Evolutionary conservation across 2,888 invertebrate genomes (phyloP).

Genomic region (Amblyteles armatorius): DNA sequence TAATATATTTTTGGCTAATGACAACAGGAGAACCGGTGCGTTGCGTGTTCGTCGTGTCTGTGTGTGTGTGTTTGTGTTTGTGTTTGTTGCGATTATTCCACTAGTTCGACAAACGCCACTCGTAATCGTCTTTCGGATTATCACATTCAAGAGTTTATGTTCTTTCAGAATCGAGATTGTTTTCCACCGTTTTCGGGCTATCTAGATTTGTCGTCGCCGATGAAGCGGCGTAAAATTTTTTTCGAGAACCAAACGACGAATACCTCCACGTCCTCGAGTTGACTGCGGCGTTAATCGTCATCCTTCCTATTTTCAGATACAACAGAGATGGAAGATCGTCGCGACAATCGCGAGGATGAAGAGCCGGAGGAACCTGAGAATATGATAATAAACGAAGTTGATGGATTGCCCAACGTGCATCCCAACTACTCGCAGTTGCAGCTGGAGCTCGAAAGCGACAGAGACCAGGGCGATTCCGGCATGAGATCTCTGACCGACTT

Average conservation of each 20-base stretch:
- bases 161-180: background rate
- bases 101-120: background rate
- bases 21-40: conserved; percentile 10
- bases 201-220: background rate
- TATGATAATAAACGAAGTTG: conserved; percentile 94
- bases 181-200: background rate
- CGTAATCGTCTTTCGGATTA: background rate
- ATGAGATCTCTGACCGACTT: conserved; percentile 87
- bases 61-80: background rate
- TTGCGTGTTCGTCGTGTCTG: background rate
- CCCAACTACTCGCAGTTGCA: conserved; percentile 91
- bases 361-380: conserved; percentile 86
- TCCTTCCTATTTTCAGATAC: no score
- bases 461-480: conserved; percentile 74
- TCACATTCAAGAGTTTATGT: background rate
- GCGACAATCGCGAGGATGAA: conserved; percentile 74
- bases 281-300: no score
- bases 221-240: background rate
- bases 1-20: conserved; percentile 31
- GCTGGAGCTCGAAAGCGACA: conserved; percentile 85
- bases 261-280: background rate
- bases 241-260: background rate
- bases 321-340: conserved; percentile 78
- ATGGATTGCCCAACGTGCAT: conserved; percentile 94
- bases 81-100: background rate